A percentile compares a stretch with the other conserved stretches of the same genome.
Evolutionary conservation across 2,113 vertebrate species (phyloP).

Genomic region (Leptobrachium ailaonicum): DNA sequence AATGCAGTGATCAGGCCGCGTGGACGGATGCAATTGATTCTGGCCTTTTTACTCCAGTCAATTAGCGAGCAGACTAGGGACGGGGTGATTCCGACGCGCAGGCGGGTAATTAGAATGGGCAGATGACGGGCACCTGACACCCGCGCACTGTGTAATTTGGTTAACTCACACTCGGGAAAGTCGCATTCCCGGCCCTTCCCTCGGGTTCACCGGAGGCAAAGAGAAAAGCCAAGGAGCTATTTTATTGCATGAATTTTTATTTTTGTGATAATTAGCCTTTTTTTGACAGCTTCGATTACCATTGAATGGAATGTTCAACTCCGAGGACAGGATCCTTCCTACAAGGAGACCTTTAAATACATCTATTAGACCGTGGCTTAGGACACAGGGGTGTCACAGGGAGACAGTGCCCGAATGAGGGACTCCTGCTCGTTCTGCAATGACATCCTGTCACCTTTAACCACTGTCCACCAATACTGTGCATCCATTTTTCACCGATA

Average conservation of each 20-base stretch:
- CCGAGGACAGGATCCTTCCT: background rate
- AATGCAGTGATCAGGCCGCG: slow-evolving; percentile 4
- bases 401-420: too few relatives aligned
- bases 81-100: background rate
- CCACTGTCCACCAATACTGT: too few relatives aligned
- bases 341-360: too few relatives aligned
- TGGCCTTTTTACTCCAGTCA: background rate
- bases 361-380: too few relatives aligned
- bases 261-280: slow-evolving; percentile 23
- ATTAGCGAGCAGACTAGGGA: background rate
- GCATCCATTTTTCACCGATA: too few relatives aligned
- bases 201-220: background rate
- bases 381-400: too few relatives aligned
- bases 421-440: too few relatives aligned
- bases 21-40: background rate
- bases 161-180: background rate
- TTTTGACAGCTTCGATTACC: slow-evolving; percentile 30
- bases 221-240: slow-evolving; percentile 3
- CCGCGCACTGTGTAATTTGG: background rate
- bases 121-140: background rate
- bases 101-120: background rate
- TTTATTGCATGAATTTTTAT: slow-evolving; percentile 9
- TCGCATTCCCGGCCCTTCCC: background rate
- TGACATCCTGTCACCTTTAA: too few relatives aligned
- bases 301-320: background rate